These are phyloP conservation scores for Gadus macrocephalus DNA, from an alignment of 2,113 vertebrate species.

Conservation along the genomic window DNA sequence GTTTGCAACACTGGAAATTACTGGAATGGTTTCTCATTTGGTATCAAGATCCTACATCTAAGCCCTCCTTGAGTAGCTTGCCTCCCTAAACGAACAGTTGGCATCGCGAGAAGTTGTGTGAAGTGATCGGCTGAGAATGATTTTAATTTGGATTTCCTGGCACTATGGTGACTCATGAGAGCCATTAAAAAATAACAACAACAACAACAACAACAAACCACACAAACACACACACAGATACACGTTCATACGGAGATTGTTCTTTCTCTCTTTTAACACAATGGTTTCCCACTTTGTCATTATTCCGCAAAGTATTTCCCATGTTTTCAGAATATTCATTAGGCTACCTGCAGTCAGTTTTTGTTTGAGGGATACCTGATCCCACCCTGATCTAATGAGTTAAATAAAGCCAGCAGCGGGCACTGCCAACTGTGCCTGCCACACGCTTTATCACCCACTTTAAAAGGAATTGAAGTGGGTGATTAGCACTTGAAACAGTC, in stretches of 20 bases:
- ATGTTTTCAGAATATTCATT: too few species aligned
- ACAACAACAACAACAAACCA: neutral
- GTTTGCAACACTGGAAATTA: conserved; percentile 27
- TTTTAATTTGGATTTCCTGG: conserved; percentile 47
- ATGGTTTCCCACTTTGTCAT: too few species aligned
- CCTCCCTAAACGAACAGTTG: conserved; percentile 25
- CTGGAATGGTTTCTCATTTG: conserved; percentile 36
- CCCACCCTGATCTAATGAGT: too few species aligned
- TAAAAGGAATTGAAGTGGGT: neutral
- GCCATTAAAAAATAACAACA: neutral
- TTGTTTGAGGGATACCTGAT: too few species aligned
- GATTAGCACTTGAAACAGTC: neutral
- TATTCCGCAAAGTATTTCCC: too few species aligned
- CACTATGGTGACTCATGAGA: conserved; percentile 52
- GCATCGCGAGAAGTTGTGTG: conserved; percentile 30
- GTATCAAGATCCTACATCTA: conserved; percentile 37
- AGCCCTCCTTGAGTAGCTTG: conserved; percentile 29
- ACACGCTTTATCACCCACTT: conserved; percentile 4
- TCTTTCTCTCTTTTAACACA: too few species aligned
- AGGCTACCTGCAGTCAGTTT: too few species aligned
- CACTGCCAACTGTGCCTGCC: neutral
- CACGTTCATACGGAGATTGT: neutral
- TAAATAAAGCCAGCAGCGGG: too few species aligned
- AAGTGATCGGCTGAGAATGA: conserved; percentile 39
- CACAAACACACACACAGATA: neutral